phyloP scores from a whole-genome alignment of 2,797 vertebrate species.

The Tinamus major region DNA sequence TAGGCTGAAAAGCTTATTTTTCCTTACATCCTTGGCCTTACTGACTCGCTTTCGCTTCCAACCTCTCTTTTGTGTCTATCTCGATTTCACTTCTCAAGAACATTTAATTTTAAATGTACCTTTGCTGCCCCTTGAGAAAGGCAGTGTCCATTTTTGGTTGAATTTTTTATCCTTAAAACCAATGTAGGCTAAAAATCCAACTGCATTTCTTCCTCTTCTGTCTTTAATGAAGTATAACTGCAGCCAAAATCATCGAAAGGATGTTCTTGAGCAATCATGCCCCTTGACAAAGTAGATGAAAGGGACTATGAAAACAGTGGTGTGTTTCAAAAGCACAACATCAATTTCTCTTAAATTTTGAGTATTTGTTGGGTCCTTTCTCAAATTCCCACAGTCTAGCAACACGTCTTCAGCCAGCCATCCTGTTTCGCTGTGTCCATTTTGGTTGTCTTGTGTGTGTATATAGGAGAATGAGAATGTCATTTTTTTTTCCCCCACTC shows the following conservation, averaged over 20 bases:
- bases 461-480: background rate
- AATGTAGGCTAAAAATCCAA: too few relatives aligned
- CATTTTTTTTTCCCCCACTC: background rate
- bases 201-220: background rate
- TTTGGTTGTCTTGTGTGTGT: background rate
- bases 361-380: fast-evolving
- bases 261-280: fast-evolving
- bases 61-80: background rate
- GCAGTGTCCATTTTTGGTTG: too few relatives aligned
- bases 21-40: background rate
- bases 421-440: background rate
- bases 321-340: background rate
- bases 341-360: background rate
- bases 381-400: background rate
- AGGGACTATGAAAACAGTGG: background rate
- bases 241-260: background rate
- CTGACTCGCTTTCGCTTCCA: background rate
- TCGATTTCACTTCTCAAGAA: background rate
- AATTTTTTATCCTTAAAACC: too few relatives aligned
- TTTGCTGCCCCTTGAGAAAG: background rate
- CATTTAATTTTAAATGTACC: background rate
- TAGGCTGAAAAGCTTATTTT: background rate
- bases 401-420: background rate
- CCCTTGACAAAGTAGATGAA: background rate
- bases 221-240: background rate